Base-by-base conservation (phyloP, 2,113 vertebrate species). In the Channa argus region DNA sequence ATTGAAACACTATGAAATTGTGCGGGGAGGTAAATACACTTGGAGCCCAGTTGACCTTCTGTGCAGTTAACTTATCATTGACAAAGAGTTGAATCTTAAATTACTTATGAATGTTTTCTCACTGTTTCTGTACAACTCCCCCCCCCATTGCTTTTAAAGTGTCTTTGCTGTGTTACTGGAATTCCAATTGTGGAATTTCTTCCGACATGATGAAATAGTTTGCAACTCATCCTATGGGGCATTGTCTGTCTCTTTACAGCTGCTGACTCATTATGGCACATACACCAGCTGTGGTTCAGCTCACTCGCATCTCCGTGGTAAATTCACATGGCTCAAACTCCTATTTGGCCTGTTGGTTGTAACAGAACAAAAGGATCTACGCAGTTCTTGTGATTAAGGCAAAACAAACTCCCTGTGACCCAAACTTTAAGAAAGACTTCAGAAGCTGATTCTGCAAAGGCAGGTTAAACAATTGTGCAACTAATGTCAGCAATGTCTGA, bases 341-440 rank as follows among this genome's bases (percentile, higher is more conserved):
- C 59, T 63, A 50, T 50, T 15, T 8, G 59, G 43, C 24, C 36
- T 6, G 39, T 5, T 10, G 6, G 52, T 46, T 74, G 52, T 74
- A 71, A 73, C 43, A 51, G 63, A 56, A 73, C 64, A 60, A 51
- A 50, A 63, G 72, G 33, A 54, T 51, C 9, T 39, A 62, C 58
- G 61, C 15, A 62, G 77, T 47, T 62, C 3, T 12, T 60, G 50
- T 80, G 79, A 75, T 84, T 84, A 78, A 87, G 79, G 50, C 58
- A 65, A 64, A 38, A 9, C 51, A 67, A 68, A 63, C 38, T 74
- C 71, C 39, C 77, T 56, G 13, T 15, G 60, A 70, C 52, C 67
- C 64, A 39, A 66, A 15, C 63, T 70, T 43, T 39, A 14, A 80
- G 67, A 85, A 65, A 63, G 61, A 49, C 73, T 76, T 83, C 76